phyloP scores from a whole-genome alignment of 2,797 vertebrate species.

The Buceros bicornis region DNA sequence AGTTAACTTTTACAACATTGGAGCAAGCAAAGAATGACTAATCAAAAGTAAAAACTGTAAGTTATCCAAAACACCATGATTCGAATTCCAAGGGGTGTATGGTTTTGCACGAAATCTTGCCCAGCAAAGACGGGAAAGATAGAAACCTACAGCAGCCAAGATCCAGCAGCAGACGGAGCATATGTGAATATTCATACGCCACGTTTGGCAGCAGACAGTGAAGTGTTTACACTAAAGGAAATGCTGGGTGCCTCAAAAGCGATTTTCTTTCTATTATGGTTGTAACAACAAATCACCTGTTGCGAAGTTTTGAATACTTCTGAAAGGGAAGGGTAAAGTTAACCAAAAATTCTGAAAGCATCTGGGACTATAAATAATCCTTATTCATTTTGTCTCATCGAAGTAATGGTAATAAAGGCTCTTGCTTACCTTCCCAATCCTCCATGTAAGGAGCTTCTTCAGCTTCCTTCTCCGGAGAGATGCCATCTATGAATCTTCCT shows the following conservation, averaged over 20 bases:
- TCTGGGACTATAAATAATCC: not conserved
- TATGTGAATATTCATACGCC: conserved; percentile 6
- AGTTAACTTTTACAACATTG: not conserved
- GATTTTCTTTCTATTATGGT: not conserved
- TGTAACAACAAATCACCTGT: not conserved
- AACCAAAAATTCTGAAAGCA: not conserved
- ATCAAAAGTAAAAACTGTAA: conserved; percentile 43
- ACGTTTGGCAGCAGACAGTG: not conserved
- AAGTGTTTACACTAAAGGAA: not conserved
- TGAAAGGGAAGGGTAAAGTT: conserved; percentile 25
- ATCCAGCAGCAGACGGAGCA: conserved; percentile 45
- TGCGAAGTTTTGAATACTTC: not conserved
- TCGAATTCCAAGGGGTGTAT: conserved; percentile 14
- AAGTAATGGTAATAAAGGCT: not conserved
- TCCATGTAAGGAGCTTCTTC: conserved; percentile 89
- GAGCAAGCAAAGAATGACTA: conserved; percentile 36
- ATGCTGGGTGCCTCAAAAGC: conserved; percentile 14
- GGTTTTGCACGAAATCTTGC: conserved; percentile 31
- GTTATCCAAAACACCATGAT: not conserved
- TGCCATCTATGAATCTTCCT: conserved; percentile 87
- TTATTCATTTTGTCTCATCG: not conserved
- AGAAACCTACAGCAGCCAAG: conserved; percentile 49
- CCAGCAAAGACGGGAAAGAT: conserved; percentile 37
- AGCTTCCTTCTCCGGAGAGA: conserved; percentile 86
- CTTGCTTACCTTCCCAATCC: conserved; percentile 87